Conservation (phyloP, 2,113 vertebrate species). For the Rhinoderma darwinii region DNA sequence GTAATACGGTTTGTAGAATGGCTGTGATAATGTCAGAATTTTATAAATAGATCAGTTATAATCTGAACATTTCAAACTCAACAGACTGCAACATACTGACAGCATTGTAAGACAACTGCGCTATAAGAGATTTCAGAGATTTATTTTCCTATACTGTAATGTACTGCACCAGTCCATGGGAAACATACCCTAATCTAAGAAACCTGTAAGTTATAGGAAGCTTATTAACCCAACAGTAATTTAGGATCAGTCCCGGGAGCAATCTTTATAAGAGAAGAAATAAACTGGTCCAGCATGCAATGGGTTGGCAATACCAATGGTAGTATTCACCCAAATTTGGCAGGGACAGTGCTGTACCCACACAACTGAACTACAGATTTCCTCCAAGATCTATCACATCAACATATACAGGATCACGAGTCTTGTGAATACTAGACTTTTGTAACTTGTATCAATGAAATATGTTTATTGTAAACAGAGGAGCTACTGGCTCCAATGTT, state of each 20-base stretch:
- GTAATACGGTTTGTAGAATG: neutral
- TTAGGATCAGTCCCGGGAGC: neutral
- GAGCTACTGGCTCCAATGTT: no score
- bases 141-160: neutral
- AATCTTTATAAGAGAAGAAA: no score
- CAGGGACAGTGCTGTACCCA: neutral
- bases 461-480: no score
- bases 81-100: neutral
- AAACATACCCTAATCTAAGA: neutral
- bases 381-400: no score
- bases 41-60: neutral
- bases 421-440: neutral
- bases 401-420: neutral
- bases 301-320: neutral
- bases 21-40: conserved; percentile 1
- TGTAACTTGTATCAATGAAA: neutral
- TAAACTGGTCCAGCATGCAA: neutral
- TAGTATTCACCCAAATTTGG: neutral
- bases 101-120: neutral
- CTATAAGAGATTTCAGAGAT: neutral
- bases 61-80: neutral
- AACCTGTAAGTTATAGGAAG: neutral
- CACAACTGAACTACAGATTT: no score
- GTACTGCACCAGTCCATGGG: no score
- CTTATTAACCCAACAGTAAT: neutral